A percentile compares a stretch with the other conserved stretches of the same genome.
Evolutionary conservation across 35 echinoderm and acorn worm species (phyloP).

Genomic region (Amphiura filiformis): DNA sequence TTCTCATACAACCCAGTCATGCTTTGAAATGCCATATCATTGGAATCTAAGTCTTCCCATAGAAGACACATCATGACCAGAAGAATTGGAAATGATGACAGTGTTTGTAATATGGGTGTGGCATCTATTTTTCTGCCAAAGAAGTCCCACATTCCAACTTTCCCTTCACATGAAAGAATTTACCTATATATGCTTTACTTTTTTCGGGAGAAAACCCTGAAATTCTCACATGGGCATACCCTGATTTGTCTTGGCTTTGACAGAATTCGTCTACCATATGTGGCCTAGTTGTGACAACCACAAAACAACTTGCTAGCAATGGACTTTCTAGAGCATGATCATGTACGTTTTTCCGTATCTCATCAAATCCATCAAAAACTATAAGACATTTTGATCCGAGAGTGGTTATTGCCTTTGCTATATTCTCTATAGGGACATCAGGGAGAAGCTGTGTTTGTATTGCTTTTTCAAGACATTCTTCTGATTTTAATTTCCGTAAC

Average conservation of each 20-base stretch:
- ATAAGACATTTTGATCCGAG: not conserved
- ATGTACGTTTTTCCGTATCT: not conserved
- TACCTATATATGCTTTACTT: not conserved
- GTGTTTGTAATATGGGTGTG: not conserved
- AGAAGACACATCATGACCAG: not conserved
- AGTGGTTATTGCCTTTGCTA: not conserved
- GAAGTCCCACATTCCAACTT: not conserved
- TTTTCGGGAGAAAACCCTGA: not conserved
- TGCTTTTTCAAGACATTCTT: not conserved
- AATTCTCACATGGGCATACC: not conserved
- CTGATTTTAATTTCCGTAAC: not conserved
- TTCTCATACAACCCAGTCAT: not conserved
- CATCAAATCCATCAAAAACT: slow-evolving; percentile 17
- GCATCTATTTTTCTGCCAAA: not conserved
- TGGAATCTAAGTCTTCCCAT: not conserved
- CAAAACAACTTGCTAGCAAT: not conserved
- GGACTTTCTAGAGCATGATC: not conserved
- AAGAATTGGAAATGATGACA: not conserved
- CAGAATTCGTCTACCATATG: not conserved
- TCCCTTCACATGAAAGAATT: not conserved
- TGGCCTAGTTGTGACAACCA: slow-evolving; percentile 21
- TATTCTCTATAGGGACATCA: not conserved
- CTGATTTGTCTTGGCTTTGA: not conserved
- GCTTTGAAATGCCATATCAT: not conserved
- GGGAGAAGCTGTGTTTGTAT: slow-evolving; percentile 9